Base-by-base conservation (phyloP, 2,888 invertebrate genomes). In the Hirtodrosophila trivittata region DNA sequence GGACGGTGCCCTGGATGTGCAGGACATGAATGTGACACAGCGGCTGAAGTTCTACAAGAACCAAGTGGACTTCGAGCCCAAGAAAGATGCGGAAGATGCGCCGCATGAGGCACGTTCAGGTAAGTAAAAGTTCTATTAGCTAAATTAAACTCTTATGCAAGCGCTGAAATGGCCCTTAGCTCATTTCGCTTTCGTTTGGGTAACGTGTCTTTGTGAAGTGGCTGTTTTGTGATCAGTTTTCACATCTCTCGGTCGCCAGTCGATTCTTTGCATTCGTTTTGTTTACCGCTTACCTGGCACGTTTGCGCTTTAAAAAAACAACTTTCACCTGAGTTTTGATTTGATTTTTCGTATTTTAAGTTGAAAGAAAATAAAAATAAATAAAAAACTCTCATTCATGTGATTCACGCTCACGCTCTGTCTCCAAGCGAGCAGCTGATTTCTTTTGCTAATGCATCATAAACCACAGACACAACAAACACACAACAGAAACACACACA, bases 21-120 rank as follows among this genome's bases (percentile, higher is more conserved):
- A 93, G 82, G 94, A 95, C 87, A 92, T 95, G 12, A 93, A 93
- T 72, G 91, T 95, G 12, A 93, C 94, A 58, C 92, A 94, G 87
- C 92, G 94, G 76, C 89, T 94, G 86, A 91, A 92, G 43, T 93
- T 95, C 85, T 93, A 92, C 66, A 93, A 92, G 77, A 95, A 95
- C 87, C 92, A 92, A 75, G 92, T 94, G 54, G 92, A 93, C 64
- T 92, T 93, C 54, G 90, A 92, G 66, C 51, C 57, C 21, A 81
- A 74, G 0, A 63, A 35, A 4, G 78, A 78, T 21, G 25, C 12
- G 43, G 56, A 64, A 30, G 62, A 55, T 10, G 2, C 45, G 3
- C 5, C 32, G 3, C 37, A 26, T 25, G 66, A 68, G 10, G 72
- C 67, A 9, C 81, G 80, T 46, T 63, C 77, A 37, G 84, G 81